Evolutionary conservation across 2,797 vertebrate genomes (phyloP).

Genomic region (Dicrostonyx torquatus): DNA sequence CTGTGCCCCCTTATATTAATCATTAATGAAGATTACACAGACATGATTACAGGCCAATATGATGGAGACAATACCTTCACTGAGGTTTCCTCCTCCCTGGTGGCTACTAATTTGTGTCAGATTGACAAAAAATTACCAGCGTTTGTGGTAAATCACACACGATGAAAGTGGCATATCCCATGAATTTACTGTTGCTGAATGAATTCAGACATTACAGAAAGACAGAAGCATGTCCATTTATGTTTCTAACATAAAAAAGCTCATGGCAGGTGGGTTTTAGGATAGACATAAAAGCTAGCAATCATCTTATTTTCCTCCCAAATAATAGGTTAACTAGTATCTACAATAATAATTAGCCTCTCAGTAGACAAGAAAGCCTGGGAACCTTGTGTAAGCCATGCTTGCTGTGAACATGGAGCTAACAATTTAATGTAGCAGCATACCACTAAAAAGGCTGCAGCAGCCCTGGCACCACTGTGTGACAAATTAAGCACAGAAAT

Average conservation of each 20-base stretch:
- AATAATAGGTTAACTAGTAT: neutral
- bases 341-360: conserved; percentile 6
- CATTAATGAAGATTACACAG: neutral
- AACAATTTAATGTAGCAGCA: neutral
- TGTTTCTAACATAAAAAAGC: neutral
- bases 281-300: conserved; percentile 19
- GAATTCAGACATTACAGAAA: neutral
- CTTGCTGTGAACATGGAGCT: neutral
- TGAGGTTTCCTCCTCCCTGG: neutral
- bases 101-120: neutral
- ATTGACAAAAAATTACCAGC: neutral
- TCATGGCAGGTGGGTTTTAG: neutral
- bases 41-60: neutral
- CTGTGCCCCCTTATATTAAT: neutral
- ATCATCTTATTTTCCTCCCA: neutral
- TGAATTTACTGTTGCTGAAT: neutral
- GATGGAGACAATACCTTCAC: neutral
- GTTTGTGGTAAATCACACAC: neutral
- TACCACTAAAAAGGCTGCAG: neutral
- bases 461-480: neutral
- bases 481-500: neutral
- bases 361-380: neutral
- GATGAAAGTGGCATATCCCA: neutral
- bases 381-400: neutral
- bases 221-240: neutral